phyloP scores from a whole-genome alignment of 2,888 invertebrate genomes.

The Cephus rjabovi region DNA sequence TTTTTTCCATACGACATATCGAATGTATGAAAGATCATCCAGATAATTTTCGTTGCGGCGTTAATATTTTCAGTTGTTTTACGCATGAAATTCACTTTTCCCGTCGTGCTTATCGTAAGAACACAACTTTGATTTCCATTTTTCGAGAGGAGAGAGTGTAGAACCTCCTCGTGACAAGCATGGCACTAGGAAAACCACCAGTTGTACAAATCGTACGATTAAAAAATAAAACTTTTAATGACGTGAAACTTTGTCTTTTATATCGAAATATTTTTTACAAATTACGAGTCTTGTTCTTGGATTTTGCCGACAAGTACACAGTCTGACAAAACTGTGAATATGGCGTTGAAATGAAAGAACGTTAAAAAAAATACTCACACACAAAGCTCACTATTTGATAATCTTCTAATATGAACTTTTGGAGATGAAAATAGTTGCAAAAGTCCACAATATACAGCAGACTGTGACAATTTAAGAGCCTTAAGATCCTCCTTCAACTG shows the following conservation, averaged over 20 bases:
- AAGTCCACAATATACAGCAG: conserved; percentile 27
- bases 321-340: too few relatives aligned
- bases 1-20: background rate
- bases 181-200: too few relatives aligned
- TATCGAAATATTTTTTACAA: too few relatives aligned
- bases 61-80: background rate
- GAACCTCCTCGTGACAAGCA: too few relatives aligned
- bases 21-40: too few relatives aligned
- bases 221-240: background rate
- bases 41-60: too few relatives aligned
- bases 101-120: background rate
- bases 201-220: background rate
- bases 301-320: too few relatives aligned
- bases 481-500: conserved; percentile 37
- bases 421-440: conserved; percentile 34
- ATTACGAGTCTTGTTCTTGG: too few relatives aligned
- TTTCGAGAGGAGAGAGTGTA: too few relatives aligned
- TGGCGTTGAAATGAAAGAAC: background rate
- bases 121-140: background rate
- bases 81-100: background rate
- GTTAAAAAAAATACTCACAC: background rate
- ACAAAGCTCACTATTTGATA: background rate
- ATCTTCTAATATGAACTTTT: conserved; percentile 13
- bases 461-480: conserved; percentile 24
- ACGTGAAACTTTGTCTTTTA: too few relatives aligned